These are phyloP conservation scores for Astatoreochromis straeleni DNA, from an alignment of 2,113 vertebrate species.

Conservation along the genomic window DNA sequence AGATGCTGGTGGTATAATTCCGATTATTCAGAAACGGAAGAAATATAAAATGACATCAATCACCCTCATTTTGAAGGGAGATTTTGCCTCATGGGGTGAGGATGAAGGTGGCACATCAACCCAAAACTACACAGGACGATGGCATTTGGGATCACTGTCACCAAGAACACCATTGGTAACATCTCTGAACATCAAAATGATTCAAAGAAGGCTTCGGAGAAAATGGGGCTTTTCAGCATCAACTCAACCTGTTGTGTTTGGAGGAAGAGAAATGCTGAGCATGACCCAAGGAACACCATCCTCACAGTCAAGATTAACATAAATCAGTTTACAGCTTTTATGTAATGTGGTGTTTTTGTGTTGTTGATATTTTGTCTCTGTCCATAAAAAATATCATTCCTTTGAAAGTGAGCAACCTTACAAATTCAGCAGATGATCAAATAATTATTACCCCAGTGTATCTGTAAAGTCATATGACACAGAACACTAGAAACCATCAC, in stretches of 20 bases:
- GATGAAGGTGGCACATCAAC: not conserved
- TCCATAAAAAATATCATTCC: not conserved
- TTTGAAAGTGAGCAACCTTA: not conserved
- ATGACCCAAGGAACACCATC: not conserved
- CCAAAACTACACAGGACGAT: not conserved
- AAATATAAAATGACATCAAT: not conserved
- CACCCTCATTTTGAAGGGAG: not conserved
- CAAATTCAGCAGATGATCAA: not conserved
- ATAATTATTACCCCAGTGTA: not conserved
- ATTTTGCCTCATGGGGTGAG: not conserved
- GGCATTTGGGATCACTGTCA: not conserved
- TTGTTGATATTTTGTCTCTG: not conserved
- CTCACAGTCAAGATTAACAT: not conserved
- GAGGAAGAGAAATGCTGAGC: not conserved
- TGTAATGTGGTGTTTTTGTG: not conserved
- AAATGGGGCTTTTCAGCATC: not conserved
- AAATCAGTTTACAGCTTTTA: not conserved
- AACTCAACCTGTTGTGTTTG: not conserved
- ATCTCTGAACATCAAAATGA: not conserved
- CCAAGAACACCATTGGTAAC: not conserved
- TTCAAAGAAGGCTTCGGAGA: not conserved
- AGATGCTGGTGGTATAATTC: not conserved
- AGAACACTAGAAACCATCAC: not conserved
- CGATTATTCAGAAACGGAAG: accelerated
- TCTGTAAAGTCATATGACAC: not conserved